Base-by-base conservation (phyloP, 2,888 invertebrate genomes). In the Sarcophaga rosellei region DNA sequence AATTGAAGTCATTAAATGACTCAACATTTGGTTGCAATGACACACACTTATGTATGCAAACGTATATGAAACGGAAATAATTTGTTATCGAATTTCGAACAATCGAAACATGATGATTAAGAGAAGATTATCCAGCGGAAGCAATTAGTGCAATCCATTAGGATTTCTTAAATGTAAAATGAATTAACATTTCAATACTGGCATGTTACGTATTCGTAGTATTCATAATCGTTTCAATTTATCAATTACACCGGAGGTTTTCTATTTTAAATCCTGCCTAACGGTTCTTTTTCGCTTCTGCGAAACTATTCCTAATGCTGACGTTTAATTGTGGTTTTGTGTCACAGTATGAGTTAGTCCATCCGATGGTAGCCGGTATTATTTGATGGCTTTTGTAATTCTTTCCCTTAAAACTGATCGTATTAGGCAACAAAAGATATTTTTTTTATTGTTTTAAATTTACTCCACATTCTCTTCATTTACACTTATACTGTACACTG, bases 101-200 rank as follows among this genome's bases (percentile, higher is more conserved):
- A 53, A 15, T 15, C 53, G 12, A 66, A 72, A 45, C 8, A 61
- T 15, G 53, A 61, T 15, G 53, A 53, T 45, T 47, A 25, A 53
- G 4, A n/a, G n/a, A 62, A 17, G 66, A 68, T 66, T 81, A 80
- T 77, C 66, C 74, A 85, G 72, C 81, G 81, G 85, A 85, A 85
- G 78, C 59, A 85, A 85, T 85, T 85, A 82, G 78, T 81, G 25
- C 72, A 82, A 63, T 75, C 4, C 65, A 80, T 84, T 74, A 68
- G 47, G 47, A 65, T 70, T 44, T 59, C 45, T 44, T 45, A 25
- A 61, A 35, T 4, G 17, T 17, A 53, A 53, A 53, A 53, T 15
- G 35, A 35, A 35, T 35, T 35, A 35, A 35, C 35, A 35, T 35
- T 35, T 35, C 35, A 35, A 10, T 35, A 35, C 8, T 35, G 35